Base-by-base conservation (phyloP, 2,113 vertebrate species). In the Oncorhynchus clarkii region DNA sequence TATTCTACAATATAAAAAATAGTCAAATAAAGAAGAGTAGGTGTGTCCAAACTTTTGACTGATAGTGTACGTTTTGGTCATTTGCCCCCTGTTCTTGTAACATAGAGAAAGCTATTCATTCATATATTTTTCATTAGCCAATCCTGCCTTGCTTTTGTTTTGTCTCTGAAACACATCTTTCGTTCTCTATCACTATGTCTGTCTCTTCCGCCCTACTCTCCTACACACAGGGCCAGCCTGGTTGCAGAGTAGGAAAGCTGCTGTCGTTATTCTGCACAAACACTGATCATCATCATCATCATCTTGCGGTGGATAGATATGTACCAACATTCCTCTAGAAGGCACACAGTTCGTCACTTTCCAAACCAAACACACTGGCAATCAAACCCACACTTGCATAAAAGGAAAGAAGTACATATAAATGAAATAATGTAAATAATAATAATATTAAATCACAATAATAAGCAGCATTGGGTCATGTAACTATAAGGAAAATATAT, bases 401-500 rank as follows among this genome's bases (percentile, higher is more conserved):
- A 80, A 83, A 91, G 84, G 91, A 89, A 90, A 87, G 89, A 74
- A 85, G 86, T 89, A 90, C 83, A 82, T 83, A 86, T 78, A 83
- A 59, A 80, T 68, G 73, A 86, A 90, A 89, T 70, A 87, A 87
- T 74, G 73, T 83, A 88, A 89, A 89, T 79, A 88, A 90, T 90
- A 86, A 80, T 86, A 74, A 92, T 89, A 91, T 89, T 88, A 92
- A 92, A 91, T 80, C 85, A 92, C 77, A 91, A 89, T 87, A 90
- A 90, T 89, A 96, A 98, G 96, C 95, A 98, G 95, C 95, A 95
- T 93, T 90, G 93, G 91, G 90, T 88, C 93, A 91, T 92, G 90
- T 93, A 95, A 96, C 92, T 90, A 95, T 91, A 93, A 80, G 92
- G 91, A 95, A 83, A 93, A 93, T 90, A 93, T 91, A 92, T 91